Conservation (phyloP, 2,888 invertebrate species). For the Leptothorax acervorum region DNA sequence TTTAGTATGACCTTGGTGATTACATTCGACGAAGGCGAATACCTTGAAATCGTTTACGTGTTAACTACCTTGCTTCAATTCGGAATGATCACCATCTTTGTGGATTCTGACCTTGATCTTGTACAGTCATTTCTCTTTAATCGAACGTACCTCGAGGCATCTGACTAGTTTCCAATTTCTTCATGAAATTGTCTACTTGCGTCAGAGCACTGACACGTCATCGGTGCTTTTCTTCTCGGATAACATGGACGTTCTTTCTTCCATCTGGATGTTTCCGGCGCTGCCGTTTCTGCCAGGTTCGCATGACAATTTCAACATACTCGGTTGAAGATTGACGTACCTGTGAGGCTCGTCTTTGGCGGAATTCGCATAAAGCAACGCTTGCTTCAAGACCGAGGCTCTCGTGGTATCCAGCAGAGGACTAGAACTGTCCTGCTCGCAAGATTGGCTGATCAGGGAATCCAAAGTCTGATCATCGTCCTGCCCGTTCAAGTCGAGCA, state of each 20-base stretch:
- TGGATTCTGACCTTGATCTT: neutral
- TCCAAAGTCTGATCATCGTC: conserved; percentile 65
- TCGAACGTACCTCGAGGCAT: conserved; percentile 8
- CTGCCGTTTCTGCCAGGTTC: conserved; percentile 33
- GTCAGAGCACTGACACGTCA: conserved; percentile 75
- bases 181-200: conserved; percentile 49
- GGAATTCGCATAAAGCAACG: conserved; percentile 40
- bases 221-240: conserved; percentile 59
- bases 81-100: neutral
- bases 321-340: conserved; percentile 80
- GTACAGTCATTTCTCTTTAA: conserved; percentile 10
- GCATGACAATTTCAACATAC: conserved; percentile 54
- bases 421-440: conserved; percentile 67
- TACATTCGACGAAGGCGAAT: conserved; percentile 9
- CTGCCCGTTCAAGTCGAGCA: conserved; percentile 71
- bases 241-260: conserved; percentile 66
- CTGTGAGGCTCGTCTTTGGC: conserved; percentile 64
- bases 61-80: conserved; percentile 16
- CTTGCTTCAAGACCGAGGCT: conserved; percentile 9
- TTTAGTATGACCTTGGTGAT: conserved; percentile 13
- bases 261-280: conserved; percentile 61
- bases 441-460: conserved; percentile 45
- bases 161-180: conserved; percentile 58
- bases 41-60: neutral
- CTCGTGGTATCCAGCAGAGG: conserved; percentile 61